A percentile compares a stretch with the other conserved stretches of the same genome.
Evolutionary conservation across 2,113 vertebrate species (phyloP).

Genomic region (Pluvialis apricaria): DNA sequence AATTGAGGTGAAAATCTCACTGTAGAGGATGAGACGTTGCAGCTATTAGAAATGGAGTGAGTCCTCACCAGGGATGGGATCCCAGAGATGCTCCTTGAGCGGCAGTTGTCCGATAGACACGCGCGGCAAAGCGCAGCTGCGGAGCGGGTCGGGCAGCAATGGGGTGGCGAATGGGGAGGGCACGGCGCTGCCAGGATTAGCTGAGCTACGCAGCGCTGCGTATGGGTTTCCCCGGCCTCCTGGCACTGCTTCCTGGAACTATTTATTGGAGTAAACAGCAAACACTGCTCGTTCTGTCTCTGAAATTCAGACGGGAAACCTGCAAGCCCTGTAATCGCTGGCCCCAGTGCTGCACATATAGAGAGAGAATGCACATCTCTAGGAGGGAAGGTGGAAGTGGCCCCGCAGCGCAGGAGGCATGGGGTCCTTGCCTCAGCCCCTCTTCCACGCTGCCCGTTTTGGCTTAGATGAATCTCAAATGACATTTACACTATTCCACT

Average conservation of each 20-base stretch:
- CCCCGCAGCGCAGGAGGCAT: rapidly evolving
- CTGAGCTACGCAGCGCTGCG: rapidly evolving
- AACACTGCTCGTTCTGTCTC: rapidly evolving
- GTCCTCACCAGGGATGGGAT: rapidly evolving
- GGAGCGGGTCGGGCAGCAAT: background rate
- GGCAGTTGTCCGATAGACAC: too few relatives aligned
- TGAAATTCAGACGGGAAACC: background rate
- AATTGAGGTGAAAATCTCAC: background rate
- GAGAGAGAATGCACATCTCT: rapidly evolving
- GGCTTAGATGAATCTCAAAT: background rate
- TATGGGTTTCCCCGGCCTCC: background rate
- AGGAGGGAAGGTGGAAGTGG: rapidly evolving
- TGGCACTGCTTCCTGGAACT: too few relatives aligned
- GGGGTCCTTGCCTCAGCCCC: rapidly evolving
- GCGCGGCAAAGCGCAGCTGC: background rate
- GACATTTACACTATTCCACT: rapidly evolving
- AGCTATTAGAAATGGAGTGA: rapidly evolving
- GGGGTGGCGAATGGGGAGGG: rapidly evolving
- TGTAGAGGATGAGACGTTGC: background rate
- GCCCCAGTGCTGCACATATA: background rate
- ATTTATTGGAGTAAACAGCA: rapidly evolving
- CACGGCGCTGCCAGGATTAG: rapidly evolving
- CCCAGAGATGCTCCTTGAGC: background rate
- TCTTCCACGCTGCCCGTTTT: rapidly evolving
- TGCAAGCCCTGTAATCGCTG: background rate